These are phyloP conservation scores for Solenodon paradoxus DNA, from an alignment of 2,113 vertebrate genomes.

Conservation along the genomic window DNA sequence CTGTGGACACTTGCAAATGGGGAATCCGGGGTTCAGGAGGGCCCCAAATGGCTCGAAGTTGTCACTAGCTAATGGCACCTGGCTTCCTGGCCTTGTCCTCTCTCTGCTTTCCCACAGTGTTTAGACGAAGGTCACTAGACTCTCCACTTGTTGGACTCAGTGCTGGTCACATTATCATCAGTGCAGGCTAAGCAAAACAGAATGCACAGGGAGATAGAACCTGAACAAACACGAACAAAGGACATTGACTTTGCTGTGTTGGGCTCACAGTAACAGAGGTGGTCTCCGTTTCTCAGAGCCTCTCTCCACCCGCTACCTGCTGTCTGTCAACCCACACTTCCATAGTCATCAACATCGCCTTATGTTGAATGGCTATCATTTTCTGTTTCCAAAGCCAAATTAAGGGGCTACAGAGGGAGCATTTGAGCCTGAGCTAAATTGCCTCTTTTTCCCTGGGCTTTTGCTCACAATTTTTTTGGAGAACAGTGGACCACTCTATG, in stretches of 20 bases:
- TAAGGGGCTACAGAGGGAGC: background rate
- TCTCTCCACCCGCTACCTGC: background rate
- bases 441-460: background rate
- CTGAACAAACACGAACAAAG: background rate
- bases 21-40: background rate
- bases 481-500: background rate
- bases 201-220: background rate
- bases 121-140: fast-evolving
- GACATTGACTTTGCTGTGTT: background rate
- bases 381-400: slow-evolving; percentile 18
- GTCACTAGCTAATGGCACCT: background rate
- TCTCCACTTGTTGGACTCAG: background rate
- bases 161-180: background rate
- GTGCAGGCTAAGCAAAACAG: background rate
- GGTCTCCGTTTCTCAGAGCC: background rate
- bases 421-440: background rate
- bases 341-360: background rate
- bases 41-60: background rate
- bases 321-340: background rate
- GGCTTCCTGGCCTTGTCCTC: background rate
- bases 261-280: background rate
- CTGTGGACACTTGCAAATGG: background rate
- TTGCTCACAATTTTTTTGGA: background rate
- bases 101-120: background rate
- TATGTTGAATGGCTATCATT: background rate